Conservation (phyloP, 2,888 invertebrate genomes). For the Vanessa cardui region DNA sequence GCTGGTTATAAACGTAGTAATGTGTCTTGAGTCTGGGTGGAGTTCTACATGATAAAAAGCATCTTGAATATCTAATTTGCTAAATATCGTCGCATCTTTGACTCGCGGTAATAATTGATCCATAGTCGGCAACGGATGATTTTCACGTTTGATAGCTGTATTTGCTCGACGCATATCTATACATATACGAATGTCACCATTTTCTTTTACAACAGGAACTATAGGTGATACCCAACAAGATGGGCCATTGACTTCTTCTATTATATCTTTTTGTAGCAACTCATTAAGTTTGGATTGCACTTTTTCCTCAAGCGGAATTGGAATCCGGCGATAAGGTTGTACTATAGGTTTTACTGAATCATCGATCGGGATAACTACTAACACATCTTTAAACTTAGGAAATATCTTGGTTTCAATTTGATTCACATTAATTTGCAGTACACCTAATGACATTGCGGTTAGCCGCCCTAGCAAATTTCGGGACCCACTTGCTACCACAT, state of each 20-base stretch:
- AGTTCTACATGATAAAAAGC: neutral
- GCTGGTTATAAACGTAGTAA: neutral
- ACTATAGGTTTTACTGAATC: slow-evolving; percentile 32
- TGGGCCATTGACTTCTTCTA: slow-evolving; percentile 35
- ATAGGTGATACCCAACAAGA: slow-evolving; percentile 43
- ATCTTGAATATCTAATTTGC: neutral
- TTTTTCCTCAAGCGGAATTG: too few relatives aligned
- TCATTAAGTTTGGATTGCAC: slow-evolving; percentile 13
- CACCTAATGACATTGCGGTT: slow-evolving; percentile 33
- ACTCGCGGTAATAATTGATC: neutral
- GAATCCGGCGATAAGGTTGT: slow-evolving; percentile 34
- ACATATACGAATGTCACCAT: too few relatives aligned
- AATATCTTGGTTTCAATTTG: slow-evolving; percentile 22
- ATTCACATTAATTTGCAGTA: slow-evolving; percentile 33
- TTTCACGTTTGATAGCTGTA: neutral
- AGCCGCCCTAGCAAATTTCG: slow-evolving; percentile 38
- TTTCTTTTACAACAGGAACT: slow-evolving; percentile 37
- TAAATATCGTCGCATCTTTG: neutral
- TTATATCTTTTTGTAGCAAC: slow-evolving; percentile 35
- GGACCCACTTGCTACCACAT: slow-evolving; percentile 38
- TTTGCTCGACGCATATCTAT: neutral
- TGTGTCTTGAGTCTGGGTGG: neutral
- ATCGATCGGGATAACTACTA: slow-evolving; percentile 39
- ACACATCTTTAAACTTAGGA: slow-evolving; percentile 42
- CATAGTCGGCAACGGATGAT: neutral